Evolutionary conservation across 2,888 invertebrate species (phyloP), one percentile per base, ranked within the genome.

Genomic region (Drosophila formosana): DNA sequence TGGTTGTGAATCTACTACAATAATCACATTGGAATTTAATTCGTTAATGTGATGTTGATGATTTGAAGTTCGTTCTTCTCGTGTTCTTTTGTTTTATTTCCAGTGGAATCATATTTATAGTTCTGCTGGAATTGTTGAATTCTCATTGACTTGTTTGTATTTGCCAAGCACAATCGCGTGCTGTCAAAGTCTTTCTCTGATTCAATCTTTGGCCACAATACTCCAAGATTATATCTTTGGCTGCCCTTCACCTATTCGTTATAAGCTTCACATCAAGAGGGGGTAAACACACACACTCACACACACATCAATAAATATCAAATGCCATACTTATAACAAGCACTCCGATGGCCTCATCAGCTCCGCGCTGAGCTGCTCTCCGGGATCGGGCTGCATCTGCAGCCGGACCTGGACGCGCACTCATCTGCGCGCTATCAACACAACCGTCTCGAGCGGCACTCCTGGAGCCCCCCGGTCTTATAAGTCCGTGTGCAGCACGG

Each of bases 401-500:
- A 13, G 7, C 28, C n/a, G 39, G 32, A 34, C 37, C 32, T 26
- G 34, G 4, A 60, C 45, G 25, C 62, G 65, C 53, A 68, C 77
- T 86, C 84, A 85, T 75, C 87, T 84, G 13, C 66, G 68, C 50
- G 81, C 76, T 63, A 86, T 82, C 49, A 84, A 74, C 32, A 85
- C 87, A 72, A 87, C 80, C 72, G 86, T 83, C 69, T 86, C 87
- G 30, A 85, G 70, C 55, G 82, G 82, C 82, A 83, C 75, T 9
- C 53, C 18, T 5, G 72, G 46, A 46, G 72, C 37, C 4, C 4
- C 77, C 73, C 62, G 78, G 52, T 84, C 78, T 91, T 91, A 91
- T 90, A 91, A 91, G 58, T 91, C 91, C 23, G 91, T 91, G 55
- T 91, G 91, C 32, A 91, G 77, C 2, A 91, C 91, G 0, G 91